A percentile compares a stretch with the other conserved stretches of the same genome.
Evolutionary conservation across 2,888 invertebrate species (phyloP).

Genomic region (Campoplex capitator): DNA sequence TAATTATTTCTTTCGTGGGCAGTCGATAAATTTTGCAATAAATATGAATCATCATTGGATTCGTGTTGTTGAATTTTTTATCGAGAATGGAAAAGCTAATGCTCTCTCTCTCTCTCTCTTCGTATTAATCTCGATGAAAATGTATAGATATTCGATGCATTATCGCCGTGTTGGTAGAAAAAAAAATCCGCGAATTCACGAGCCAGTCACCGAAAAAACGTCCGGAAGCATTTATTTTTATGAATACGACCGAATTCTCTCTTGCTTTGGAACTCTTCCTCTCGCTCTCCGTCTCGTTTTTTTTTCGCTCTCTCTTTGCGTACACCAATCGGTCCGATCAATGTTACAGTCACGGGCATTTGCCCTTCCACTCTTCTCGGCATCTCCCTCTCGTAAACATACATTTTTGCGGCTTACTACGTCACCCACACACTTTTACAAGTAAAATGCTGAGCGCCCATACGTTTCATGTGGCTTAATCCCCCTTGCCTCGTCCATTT

Average conservation of each 20-base stretch:
- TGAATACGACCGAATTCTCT: slow-evolving; percentile 56
- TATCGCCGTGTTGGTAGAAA: slow-evolving; percentile 41
- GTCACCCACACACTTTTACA: slow-evolving; percentile 78
- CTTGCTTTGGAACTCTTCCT: slow-evolving; percentile 24
- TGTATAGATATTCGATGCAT: slow-evolving; percentile 43
- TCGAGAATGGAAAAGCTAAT: slow-evolving; percentile 45
- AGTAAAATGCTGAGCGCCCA: slow-evolving; percentile 77
- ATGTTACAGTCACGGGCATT: slow-evolving; percentile 60
- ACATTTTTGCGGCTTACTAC: slow-evolving; percentile 76
- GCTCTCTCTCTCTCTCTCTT: neutral
- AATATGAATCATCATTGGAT: slow-evolving; percentile 1
- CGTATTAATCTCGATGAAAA: slow-evolving; percentile 30
- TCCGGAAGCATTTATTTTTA: slow-evolving; percentile 64
- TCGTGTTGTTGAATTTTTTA: slow-evolving; percentile 36
- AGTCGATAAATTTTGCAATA: neutral
- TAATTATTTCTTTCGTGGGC: neutral
- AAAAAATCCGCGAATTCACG: slow-evolving; percentile 42
- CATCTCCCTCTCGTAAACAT: slow-evolving; percentile 75
- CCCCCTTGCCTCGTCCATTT: slow-evolving; percentile 81
- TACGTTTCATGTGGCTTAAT: slow-evolving; percentile 76
- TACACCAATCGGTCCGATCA: slow-evolving; percentile 64
- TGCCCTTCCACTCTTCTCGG: slow-evolving; percentile 10
- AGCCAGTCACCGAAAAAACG: slow-evolving; percentile 33
- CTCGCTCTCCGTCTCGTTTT: neutral
- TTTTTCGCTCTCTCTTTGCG: slow-evolving; percentile 1